These are phyloP conservation scores for Thaumatotibia leucotreta DNA, from an alignment of 1,140 invertebrate genomes.

Conservation along the genomic window DNA sequence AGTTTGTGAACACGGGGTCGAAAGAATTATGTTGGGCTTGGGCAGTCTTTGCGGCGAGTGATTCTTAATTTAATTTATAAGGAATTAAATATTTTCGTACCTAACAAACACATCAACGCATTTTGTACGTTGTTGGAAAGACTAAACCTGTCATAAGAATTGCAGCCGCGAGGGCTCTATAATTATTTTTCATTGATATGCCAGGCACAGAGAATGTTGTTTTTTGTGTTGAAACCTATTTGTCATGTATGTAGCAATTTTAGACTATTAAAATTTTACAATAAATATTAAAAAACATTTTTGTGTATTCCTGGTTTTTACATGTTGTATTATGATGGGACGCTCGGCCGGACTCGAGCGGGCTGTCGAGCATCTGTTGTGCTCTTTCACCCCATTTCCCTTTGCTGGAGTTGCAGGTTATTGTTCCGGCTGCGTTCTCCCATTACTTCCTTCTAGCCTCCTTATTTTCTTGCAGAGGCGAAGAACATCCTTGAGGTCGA, in stretches of 20 bases:
- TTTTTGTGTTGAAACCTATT: conserved; percentile 18
- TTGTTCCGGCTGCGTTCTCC: too few relatives aligned
- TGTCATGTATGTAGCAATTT: conserved; percentile 21
- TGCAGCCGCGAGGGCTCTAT: background rate
- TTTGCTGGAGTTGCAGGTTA: too few relatives aligned
- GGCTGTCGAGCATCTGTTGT: too few relatives aligned
- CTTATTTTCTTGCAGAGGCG: too few relatives aligned
- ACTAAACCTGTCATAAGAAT: too few relatives aligned
- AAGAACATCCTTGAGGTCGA: too few relatives aligned
- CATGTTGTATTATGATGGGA: background rate
- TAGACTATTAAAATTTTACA: conserved; percentile 21
- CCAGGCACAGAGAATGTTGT: conserved; percentile 9
- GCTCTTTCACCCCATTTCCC: too few relatives aligned
- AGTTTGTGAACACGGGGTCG: background rate
- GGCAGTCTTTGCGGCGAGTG: background rate
- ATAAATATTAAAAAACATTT: conserved; percentile 18
- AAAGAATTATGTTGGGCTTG: background rate
- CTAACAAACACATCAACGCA: too few relatives aligned
- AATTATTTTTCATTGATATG: background rate
- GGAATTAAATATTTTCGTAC: background rate
- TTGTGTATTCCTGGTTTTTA: too few relatives aligned
- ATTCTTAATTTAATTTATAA: background rate
- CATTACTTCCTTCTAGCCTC: too few relatives aligned
- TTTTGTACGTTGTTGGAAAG: too few relatives aligned
- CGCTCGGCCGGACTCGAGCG: too few relatives aligned